phyloP scores from a whole-genome alignment of 2,113 vertebrate species.

The Danionella cerebrum region DNA sequence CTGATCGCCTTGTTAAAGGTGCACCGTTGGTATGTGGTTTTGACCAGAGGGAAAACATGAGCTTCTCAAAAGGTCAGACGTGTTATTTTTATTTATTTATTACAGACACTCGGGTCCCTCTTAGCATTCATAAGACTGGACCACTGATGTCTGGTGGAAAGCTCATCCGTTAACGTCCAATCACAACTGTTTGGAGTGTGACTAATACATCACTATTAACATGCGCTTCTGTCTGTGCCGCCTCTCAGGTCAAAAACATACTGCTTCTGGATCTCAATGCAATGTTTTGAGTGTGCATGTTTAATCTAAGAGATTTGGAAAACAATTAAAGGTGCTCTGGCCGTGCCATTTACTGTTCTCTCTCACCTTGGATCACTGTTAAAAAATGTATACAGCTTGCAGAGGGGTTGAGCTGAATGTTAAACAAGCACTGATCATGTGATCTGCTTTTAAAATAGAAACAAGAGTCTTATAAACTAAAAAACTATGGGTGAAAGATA shows the following conservation, averaged over 20 bases:
- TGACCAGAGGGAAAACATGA: constrained; percentile 11
- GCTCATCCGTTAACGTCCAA: constrained; percentile 25
- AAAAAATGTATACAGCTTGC: constrained; percentile 4
- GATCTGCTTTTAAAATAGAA: constrained; percentile 3
- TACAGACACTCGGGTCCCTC: constrained; percentile 17
- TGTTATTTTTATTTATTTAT: constrained; percentile 32
- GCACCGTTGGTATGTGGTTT: not conserved
- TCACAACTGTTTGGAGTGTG: constrained; percentile 19
- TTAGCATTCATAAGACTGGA: constrained; percentile 14
- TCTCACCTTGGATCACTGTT: constrained; percentile 16
- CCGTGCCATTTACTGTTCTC: not conserved
- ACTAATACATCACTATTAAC: constrained; percentile 34
- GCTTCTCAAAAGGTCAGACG: constrained; percentile 30
- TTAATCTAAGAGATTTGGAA: not conserved
- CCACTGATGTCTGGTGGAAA: not conserved
- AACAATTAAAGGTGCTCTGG: not conserved
- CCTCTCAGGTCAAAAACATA: constrained; percentile 16
- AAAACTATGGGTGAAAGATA: not conserved
- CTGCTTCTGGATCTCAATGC: constrained; percentile 7
- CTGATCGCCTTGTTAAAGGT: not conserved
- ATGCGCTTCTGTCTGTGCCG: not conserved
- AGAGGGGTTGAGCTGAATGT: not conserved
- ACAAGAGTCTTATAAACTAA: not conserved
- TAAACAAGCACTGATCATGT: not conserved
- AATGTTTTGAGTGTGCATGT: not conserved